A percentile compares a stretch with the other conserved stretches of the same genome.
Conservation (phyloP, 2,797 vertebrate genomes). For the Rhinophrynus dorsalis region DNA sequence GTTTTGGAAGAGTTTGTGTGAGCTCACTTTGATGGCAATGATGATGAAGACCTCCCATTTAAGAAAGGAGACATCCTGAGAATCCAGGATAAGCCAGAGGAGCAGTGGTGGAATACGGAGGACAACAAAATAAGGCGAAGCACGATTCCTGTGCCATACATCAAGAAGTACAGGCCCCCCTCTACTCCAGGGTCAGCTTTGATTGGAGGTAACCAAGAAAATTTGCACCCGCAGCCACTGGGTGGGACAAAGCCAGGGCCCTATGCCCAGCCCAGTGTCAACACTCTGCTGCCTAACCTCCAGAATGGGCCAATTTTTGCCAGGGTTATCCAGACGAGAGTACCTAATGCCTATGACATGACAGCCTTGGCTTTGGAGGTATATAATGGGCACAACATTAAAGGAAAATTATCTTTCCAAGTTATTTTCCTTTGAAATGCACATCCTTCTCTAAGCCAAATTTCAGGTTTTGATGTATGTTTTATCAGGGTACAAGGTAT, state of each 20-base stretch:
- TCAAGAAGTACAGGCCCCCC: constrained; percentile 91
- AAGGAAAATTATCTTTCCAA: constrained; percentile 68
- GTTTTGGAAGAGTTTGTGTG: constrained; percentile 89
- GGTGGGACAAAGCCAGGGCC: constrained; percentile 90
- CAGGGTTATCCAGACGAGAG: constrained; percentile 98
- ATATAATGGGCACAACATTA: constrained; percentile 74
- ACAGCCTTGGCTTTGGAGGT: constrained; percentile 98
- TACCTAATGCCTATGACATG: constrained; percentile 99
- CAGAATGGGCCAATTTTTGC: constrained; percentile 98
- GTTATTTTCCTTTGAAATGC: constrained; percentile 67
- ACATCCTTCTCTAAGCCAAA: constrained; percentile 27
- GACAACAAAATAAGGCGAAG: constrained; percentile 89
- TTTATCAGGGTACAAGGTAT: too few species aligned
- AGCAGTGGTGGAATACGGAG: constrained; percentile 99
- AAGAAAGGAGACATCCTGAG: constrained; percentile 92
- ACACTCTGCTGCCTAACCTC: constrained; percentile 94
- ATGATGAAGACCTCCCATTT: constrained; percentile 97
- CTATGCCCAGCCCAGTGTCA: constrained; percentile 93
- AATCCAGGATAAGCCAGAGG: constrained; percentile 96
- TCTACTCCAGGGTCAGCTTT: constrained; percentile 77
- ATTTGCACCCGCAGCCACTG: constrained; percentile 81
- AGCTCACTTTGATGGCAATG: constrained; percentile 95
- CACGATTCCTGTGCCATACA: constrained; percentile 98
- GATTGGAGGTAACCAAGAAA: constrained; percentile 87
- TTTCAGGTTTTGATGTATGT: too few species aligned